A percentile compares a stretch with the other conserved stretches of the same genome.
phyloP scores from a whole-genome alignment of 2,888 invertebrate species.

The Cybosia mesomella region DNA sequence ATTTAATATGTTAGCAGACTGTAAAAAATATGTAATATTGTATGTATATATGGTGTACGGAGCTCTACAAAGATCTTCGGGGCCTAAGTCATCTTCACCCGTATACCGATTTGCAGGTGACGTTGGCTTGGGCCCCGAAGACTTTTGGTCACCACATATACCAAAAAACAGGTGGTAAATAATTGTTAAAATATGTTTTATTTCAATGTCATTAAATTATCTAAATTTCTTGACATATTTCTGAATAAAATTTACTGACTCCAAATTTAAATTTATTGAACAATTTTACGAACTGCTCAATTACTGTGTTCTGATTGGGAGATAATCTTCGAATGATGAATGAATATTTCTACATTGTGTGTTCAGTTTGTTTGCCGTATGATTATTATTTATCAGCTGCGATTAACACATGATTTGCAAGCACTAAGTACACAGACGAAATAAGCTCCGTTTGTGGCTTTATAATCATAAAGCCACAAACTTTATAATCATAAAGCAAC shows the following conservation, averaged over 20 bases:
- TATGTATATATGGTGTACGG: too few species aligned
- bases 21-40: too few species aligned
- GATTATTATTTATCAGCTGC: slow-evolving; percentile 5
- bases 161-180: not conserved
- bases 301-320: slow-evolving; percentile 15
- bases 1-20: too few species aligned
- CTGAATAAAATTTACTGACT: slow-evolving; percentile 4
- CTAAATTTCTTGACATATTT: not conserved
- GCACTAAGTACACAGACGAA: not conserved
- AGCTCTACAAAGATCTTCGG: too few species aligned
- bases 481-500: too few species aligned
- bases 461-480: too few species aligned
- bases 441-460: slow-evolving; percentile 1
- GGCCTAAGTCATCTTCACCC: too few species aligned
- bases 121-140: too few species aligned
- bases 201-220: not conserved
- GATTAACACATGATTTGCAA: slow-evolving; percentile 13
- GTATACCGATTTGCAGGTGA: too few species aligned
- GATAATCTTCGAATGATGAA: slow-evolving; percentile 34
- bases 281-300: slow-evolving; percentile 14
- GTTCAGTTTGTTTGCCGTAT: not conserved
- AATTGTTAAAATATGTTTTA: not conserved
- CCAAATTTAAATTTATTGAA: slow-evolving; percentile 8
- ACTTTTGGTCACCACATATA: not conserved
- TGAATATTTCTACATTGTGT: slow-evolving; percentile 11